A percentile compares a stretch with the other conserved stretches of the same genome.
Conservation (phyloP, 2,888 invertebrate genomes). For the Napeogenes inachia region DNA sequence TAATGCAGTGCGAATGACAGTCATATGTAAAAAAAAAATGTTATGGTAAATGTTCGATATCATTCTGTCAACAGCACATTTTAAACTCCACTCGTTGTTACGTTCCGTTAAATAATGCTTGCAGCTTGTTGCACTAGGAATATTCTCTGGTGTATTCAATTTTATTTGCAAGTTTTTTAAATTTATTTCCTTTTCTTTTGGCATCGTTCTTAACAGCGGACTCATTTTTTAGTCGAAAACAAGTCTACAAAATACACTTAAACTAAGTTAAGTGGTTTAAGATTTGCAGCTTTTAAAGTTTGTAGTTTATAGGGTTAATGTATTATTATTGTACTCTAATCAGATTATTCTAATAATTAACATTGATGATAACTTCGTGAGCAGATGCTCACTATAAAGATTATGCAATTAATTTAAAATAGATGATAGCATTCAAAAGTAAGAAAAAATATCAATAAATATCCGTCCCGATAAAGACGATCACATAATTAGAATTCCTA, state of each 20-base stretch:
- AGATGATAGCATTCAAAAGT: too few relatives aligned
- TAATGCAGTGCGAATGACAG: slow-evolving; percentile 44
- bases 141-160: slow-evolving; percentile 25
- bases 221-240: slow-evolving; percentile 13
- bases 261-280: background rate
- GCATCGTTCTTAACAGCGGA: slow-evolving; percentile 2
- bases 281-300: background rate
- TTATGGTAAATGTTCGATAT: slow-evolving; percentile 41
- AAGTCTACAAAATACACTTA: slow-evolving; percentile 2
- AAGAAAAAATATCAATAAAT: too few relatives aligned
- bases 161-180: slow-evolving; percentile 16
- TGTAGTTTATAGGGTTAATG: background rate
- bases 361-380: too few relatives aligned
- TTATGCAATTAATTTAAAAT: too few relatives aligned
- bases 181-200: background rate
- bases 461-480: too few relatives aligned
- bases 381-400: too few relatives aligned
- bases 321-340: too few relatives aligned
- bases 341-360: too few relatives aligned
- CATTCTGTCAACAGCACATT: slow-evolving; percentile 43
- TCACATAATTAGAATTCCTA: too few relatives aligned
- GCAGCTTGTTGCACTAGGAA: slow-evolving; percentile 28
- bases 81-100: slow-evolving; percentile 26
- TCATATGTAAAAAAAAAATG: slow-evolving; percentile 45
- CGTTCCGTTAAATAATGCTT: slow-evolving; percentile 29